Evolutionary conservation across 2,797 vertebrate genomes (phyloP).

Genomic region (Leptoclinus maculatus): DNA sequence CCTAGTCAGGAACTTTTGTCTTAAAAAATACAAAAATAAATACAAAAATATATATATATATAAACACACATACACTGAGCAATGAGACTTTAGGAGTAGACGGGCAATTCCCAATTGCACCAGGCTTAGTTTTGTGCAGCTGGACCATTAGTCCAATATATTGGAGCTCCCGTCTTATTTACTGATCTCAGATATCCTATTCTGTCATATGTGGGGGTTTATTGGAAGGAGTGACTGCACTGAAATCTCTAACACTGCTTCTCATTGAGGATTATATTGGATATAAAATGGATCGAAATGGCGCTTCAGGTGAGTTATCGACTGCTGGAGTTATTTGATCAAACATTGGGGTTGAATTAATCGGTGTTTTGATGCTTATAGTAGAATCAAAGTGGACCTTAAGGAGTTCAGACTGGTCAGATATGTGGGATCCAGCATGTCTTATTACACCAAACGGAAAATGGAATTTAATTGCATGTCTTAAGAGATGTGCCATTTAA

Average conservation of each 20-base stretch:
- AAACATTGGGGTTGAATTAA: slow-evolving; percentile 35
- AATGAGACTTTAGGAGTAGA: slow-evolving; percentile 21
- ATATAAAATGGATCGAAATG: slow-evolving; percentile 48
- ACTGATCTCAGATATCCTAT: slow-evolving; percentile 36
- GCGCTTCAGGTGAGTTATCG: slow-evolving; percentile 50
- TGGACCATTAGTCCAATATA: slow-evolving; percentile 43
- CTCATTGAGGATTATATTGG: slow-evolving; percentile 33
- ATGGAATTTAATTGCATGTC: not conserved
- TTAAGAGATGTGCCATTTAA: not conserved
- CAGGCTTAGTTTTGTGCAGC: slow-evolving; percentile 10
- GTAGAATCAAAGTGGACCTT: slow-evolving; percentile 15
- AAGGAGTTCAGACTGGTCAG: not conserved
- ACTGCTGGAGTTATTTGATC: slow-evolving; percentile 26
- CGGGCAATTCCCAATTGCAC: slow-evolving; percentile 21
- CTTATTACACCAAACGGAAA: not conserved
- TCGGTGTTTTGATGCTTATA: slow-evolving; percentile 31
- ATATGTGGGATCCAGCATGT: slow-evolving; percentile 1
- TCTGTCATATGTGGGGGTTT: slow-evolving; percentile 42
- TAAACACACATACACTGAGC: not conserved
- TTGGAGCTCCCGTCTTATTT: slow-evolving; percentile 43
- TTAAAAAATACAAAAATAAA: slow-evolving; percentile 12
- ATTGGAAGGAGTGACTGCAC: slow-evolving; percentile 26
- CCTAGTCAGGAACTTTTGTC: slow-evolving; percentile 21
- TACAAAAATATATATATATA: not conserved
- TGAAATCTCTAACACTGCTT: slow-evolving; percentile 35